Evolutionary conservation across 2,113 vertebrate species (phyloP).

Genomic region (Grammomys dolichurus): DNA sequence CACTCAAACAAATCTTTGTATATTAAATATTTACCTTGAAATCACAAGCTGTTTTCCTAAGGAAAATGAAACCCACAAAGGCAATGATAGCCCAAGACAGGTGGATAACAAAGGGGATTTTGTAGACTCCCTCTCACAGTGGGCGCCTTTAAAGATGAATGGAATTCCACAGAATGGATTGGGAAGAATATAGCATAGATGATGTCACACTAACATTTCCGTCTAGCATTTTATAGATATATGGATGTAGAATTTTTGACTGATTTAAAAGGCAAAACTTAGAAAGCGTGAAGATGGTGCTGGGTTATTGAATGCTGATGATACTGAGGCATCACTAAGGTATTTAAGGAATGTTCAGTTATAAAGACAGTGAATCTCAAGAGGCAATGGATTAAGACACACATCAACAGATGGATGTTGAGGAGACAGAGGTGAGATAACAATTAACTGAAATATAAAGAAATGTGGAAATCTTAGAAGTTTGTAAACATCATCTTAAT

Average conservation of each 20-base stretch:
- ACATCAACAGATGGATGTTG: neutral
- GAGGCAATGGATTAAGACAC: neutral
- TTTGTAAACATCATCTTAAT: neutral
- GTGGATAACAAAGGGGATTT: neutral
- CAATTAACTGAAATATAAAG: neutral
- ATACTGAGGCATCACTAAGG: neutral
- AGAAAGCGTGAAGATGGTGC: neutral
- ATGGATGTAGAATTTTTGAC: neutral
- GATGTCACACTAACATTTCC: neutral
- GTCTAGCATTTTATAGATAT: neutral
- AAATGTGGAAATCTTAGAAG: neutral
- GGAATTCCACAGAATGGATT: neutral
- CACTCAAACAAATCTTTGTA: neutral
- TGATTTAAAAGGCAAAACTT: neutral
- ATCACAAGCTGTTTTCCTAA: neutral
- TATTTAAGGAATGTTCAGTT: neutral
- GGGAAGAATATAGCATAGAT: neutral
- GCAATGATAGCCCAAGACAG: neutral
- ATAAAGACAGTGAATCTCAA: neutral
- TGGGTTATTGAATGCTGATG: neutral
- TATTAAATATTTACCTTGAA: neutral
- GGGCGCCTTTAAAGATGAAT: neutral
- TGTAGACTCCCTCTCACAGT: fast-evolving
- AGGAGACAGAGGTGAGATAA: neutral
- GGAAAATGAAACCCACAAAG: neutral